Evolutionary conservation across 2,113 vertebrate genomes (phyloP).

Genomic region (Solea solea): DNA sequence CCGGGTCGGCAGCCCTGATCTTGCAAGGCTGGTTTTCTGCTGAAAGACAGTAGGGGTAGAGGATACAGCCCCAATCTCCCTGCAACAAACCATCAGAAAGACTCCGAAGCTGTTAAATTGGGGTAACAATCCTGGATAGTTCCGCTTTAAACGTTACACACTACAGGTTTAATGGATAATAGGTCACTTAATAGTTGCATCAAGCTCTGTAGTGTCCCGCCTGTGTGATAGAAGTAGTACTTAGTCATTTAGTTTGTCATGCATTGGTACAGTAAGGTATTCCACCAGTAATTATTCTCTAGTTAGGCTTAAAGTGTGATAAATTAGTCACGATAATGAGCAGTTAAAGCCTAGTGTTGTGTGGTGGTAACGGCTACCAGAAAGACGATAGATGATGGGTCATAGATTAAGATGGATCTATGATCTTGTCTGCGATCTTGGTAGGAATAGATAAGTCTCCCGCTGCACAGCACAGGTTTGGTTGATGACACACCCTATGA

Average conservation of each 20-base stretch:
- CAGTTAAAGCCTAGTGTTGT: slow-evolving; percentile 1
- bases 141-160: too few species aligned
- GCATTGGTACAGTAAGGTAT: neutral
- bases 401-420: too few species aligned
- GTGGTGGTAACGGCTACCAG: neutral
- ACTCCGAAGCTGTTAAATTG: too few species aligned
- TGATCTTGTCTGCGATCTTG: slow-evolving; percentile 38
- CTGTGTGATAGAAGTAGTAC: neutral
- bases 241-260: neutral
- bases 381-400: too few species aligned
- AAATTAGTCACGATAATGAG: slow-evolving; percentile 15
- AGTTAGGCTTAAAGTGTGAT: slow-evolving; percentile 4
- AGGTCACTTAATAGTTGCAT: neutral
- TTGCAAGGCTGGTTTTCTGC: too few species aligned
- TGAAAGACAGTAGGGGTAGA: too few species aligned
- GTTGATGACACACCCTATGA: neutral
- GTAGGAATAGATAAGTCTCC: neutral
- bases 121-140: too few species aligned
- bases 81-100: too few species aligned
- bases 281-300: slow-evolving; percentile 16
- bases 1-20: too few species aligned
- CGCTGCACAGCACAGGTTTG: slow-evolving; percentile 22
- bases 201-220: neutral
- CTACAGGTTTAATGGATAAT: too few species aligned
- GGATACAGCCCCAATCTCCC: too few species aligned